Evolutionary conservation across 2,888 invertebrate genomes (phyloP).

Genomic region (Erebia epiphron): DNA sequence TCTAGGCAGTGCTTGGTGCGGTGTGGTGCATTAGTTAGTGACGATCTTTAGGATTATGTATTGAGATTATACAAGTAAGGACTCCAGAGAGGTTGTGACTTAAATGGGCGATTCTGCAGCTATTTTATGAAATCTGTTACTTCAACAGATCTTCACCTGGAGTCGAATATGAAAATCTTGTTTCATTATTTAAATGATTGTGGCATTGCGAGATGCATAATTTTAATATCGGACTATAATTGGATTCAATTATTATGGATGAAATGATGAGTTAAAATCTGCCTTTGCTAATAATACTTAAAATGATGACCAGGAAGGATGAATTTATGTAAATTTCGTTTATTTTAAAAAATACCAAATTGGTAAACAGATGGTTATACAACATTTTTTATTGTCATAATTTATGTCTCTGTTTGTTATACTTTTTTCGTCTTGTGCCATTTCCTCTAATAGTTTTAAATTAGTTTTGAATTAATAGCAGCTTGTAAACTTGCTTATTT

Average conservation of each 20-base stretch:
- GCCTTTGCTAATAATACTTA: no score
- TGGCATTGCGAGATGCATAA: neutral
- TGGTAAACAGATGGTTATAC: neutral
- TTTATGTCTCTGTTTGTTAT: neutral
- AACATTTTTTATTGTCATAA: neutral
- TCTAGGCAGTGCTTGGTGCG: neutral
- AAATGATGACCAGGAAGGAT: no score
- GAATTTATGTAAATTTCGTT: no score
- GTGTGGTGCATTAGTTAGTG: neutral
- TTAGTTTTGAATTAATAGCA: constrained; percentile 25
- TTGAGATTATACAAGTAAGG: constrained; percentile 61
- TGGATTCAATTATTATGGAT: neutral
- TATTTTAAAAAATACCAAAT: neutral
- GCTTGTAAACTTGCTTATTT: constrained; percentile 33
- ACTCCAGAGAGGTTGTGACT: constrained; percentile 38
- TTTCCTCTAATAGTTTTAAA: constrained; percentile 28
- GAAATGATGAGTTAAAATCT: no score
- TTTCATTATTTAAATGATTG: neutral
- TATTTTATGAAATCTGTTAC: constrained; percentile 30
- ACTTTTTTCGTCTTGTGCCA: constrained; percentile 29
- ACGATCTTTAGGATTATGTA: constrained; percentile 49
- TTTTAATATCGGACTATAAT: neutral
- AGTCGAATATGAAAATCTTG: constrained; percentile 15
- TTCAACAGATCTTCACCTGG: constrained; percentile 27
- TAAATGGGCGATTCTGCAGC: constrained; percentile 30